These are phyloP conservation scores for Clunio marinus DNA, from an alignment of 2,888 invertebrate genomes.

Conservation along the genomic window DNA sequence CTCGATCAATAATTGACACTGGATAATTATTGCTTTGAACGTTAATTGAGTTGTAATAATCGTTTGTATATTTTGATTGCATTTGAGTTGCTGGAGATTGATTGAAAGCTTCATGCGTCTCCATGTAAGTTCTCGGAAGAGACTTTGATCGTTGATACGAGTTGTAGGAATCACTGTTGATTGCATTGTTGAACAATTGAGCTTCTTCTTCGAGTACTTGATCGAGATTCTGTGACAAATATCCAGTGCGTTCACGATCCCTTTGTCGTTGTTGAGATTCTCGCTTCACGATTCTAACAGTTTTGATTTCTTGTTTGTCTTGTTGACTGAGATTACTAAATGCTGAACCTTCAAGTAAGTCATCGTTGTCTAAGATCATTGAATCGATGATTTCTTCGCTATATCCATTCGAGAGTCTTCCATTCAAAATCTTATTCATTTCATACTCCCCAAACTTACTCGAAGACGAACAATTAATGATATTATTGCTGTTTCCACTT, in stretches of 20 bases:
- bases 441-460: conserved; percentile 46
- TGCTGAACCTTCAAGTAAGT: conserved; percentile 48
- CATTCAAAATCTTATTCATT: conserved; percentile 41
- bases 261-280: conserved; percentile 82
- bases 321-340: conserved; percentile 60
- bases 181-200: conserved; percentile 42
- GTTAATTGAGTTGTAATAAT: conserved; percentile 41
- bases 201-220: conserved; percentile 51
- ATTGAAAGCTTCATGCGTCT: conserved; percentile 40
- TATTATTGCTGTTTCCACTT: conserved; percentile 42
- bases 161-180: conserved; percentile 41
- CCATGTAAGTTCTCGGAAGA: conserved; percentile 51
- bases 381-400: conserved; percentile 44
- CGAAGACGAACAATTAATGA: conserved; percentile 44
- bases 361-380: conserved; percentile 50
- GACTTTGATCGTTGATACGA: conserved; percentile 54
- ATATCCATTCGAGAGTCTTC: conserved; percentile 38
- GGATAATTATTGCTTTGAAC: conserved; percentile 41
- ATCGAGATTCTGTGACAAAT: conserved; percentile 48
- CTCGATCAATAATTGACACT: conserved; percentile 46
- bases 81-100: conserved; percentile 28
- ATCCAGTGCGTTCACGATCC: conserved; percentile 65
- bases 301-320: conserved; percentile 86
- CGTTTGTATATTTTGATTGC: conserved; percentile 43
- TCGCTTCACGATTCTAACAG: conserved; percentile 87